Evolutionary conservation across 2,888 invertebrate species (phyloP), one percentile per base, ranked within the genome.

Genomic region (Ectemnius continuus): DNA sequence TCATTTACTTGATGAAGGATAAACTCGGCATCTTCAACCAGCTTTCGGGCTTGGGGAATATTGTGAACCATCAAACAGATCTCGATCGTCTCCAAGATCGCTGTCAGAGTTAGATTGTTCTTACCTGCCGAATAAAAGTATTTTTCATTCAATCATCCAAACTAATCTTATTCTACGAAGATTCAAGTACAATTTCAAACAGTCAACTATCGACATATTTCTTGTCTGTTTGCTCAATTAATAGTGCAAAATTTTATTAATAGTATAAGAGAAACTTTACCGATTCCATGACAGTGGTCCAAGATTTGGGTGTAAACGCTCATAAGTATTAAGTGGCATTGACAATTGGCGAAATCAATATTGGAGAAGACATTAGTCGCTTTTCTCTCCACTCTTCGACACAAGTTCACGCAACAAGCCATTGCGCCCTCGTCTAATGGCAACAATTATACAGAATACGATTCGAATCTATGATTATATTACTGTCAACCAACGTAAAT

Each of bases 251-350:
- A n/a, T n/a, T n/a, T n/a, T 28, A 28, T 36, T 4, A 8, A 36
- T 36, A 8, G 4, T 11, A 11, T 1, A 36, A 36, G 4, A 36
- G 0, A 0, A 36, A 36, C 1, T 36, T 89, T 88, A 93, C 94
- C 93, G 70, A 94, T 93, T 61, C 93, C 93, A 61, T 91, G 92
- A 84, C 93, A 94, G 85, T 94, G 94, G 0, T 93, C 92, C 47
- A 94, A 90, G 60, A 94, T 90, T 84, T 94, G 93, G 1, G 92
- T 91, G 82, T 94, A 94, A 58, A 93, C 92, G 0, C 92, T 92
- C 36, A 91, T 90, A 60, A 94, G 87, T 73, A 94, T 94, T 13
- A 92, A 80, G 46, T 92, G 87, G 85, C 94, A 94, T 81, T 93
- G 93, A 82, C 94, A 95, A 60, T 91, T 90, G 1, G 91, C 90